Percentiles rank a stretch among this genome's conserved stretches.
Evolutionary conservation across 2,113 vertebrate genomes (phyloP).

Genomic region (Grammomys surdaster): DNA sequence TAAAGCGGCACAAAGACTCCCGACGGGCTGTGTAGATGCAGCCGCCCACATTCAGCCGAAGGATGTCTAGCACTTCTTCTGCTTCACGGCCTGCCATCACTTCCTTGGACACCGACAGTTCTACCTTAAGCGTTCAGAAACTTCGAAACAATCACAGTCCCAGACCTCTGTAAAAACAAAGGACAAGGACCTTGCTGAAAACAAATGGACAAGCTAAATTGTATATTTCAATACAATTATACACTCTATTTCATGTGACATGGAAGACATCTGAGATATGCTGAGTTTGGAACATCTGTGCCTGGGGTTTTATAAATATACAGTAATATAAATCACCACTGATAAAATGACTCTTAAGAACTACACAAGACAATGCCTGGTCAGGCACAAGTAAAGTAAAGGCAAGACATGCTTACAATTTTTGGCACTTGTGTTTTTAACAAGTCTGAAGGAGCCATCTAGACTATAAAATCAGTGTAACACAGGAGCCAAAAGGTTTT

Average conservation of each 20-base stretch:
- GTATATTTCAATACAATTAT: background rate
- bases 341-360: background rate
- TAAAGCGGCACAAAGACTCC: slow-evolving; percentile 84
- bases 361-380: background rate
- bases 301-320: background rate
- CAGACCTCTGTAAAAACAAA: slow-evolving; percentile 59
- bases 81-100: slow-evolving; percentile 76
- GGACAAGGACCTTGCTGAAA: slow-evolving; percentile 44
- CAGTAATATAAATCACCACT: background rate
- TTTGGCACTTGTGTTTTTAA: slow-evolving; percentile 14
- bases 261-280: background rate
- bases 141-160: slow-evolving; percentile 3
- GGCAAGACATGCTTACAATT: background rate
- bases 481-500: background rate
- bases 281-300: background rate
- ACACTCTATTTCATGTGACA: background rate
- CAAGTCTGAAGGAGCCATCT: background rate
- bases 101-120: background rate
- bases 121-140: slow-evolving; percentile 35
- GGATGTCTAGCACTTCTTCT: slow-evolving; percentile 78
- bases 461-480: background rate
- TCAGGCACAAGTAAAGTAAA: background rate
- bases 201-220: background rate
- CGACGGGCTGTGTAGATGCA: slow-evolving; percentile 83
- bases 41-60: slow-evolving; percentile 84